Evolutionary conservation across 2,888 invertebrate genomes (phyloP), one percentile per base, ranked within the genome.

Genomic region (Podabrus alpinus): DNA sequence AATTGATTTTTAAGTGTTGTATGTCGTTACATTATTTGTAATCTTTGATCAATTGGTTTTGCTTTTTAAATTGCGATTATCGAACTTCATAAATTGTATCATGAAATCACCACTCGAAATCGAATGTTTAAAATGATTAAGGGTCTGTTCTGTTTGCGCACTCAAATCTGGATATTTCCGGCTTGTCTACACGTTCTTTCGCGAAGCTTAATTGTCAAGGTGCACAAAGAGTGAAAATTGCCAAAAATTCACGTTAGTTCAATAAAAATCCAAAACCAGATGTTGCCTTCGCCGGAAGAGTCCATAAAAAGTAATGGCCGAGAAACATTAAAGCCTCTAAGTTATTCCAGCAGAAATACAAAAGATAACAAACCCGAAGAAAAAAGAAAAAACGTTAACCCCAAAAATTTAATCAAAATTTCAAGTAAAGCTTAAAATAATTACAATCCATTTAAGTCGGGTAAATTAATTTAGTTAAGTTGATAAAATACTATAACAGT

Each of bases 401-500:
- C n/a, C 45, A n/a, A 45, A 24, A 45, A 45, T 45, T 45, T 45
- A 45, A 45, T 45, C 45, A 45, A 45, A 45, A 45, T n/a, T 45
- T 45, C 45, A 45, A 45, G 45, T 45, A 45, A 45, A 45, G 45
- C 45, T 45, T 45, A 45, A 45, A 45, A 45, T 45, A 45, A 45
- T 45, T 45, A 45, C 45, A 45, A 45, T 45, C 45, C n/a, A n/a
- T 45, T 45, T 45, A 45, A 45, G 45, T 45, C 45, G 45, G 45
- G 45, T 64, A 64, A 64, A 64, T 21, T 64, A 64, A 64, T 64
- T 64, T 17, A 21, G 62, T 72, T 72, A 68, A 62, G 72, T 68
- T 64, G 25, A 24, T 66, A 59, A 66, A 67, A 60, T 59, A 66
- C 66, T 67, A 15, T 19, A 59, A 72, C 68, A 68, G 72, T 62